phyloP scores from a whole-genome alignment of 2,113 vertebrate species.

The Pseudorasbora parva region DNA sequence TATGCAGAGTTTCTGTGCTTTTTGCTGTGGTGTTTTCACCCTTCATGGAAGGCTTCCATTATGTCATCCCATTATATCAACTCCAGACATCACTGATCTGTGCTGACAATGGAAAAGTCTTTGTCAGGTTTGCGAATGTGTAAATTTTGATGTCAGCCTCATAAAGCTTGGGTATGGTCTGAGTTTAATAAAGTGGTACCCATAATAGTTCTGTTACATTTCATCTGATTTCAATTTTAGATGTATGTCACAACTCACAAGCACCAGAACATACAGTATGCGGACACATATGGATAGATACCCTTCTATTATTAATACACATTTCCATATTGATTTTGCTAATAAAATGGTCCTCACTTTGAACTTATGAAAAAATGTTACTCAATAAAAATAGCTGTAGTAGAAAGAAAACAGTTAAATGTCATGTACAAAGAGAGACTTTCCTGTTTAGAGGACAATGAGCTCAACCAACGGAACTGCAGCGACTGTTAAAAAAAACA shows the following conservation, averaged over 20 bases:
- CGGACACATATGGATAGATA: conserved; percentile 1
- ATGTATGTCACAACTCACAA: neutral
- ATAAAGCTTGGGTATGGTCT: conserved; percentile 53
- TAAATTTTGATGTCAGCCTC: conserved; percentile 60
- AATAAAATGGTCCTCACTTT: neutral
- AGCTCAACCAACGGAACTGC: conserved; percentile 33
- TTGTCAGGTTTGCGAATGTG: conserved; percentile 50
- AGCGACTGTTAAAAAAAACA: conserved; percentile 6
- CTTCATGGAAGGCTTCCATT: conserved; percentile 41
- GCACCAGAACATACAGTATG: neutral
- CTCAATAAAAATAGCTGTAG: neutral
- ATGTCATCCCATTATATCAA: conserved; percentile 41
- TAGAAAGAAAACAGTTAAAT: neutral
- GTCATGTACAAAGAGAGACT: conserved; percentile 19
- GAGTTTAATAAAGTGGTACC: conserved; percentile 55
- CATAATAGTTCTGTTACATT: neutral
- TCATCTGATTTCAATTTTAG: conserved; percentile 9
- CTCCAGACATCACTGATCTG: conserved; percentile 37
- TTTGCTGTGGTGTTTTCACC: conserved; percentile 47
- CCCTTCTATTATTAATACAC: neutral
- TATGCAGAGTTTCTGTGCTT: conserved; percentile 18
- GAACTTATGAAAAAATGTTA: neutral
- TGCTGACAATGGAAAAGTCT: conserved; percentile 51
- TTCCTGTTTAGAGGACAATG: conserved; percentile 16
- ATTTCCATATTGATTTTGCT: neutral